Evolutionary conservation across 2,113 vertebrate genomes (phyloP).

Genomic region (Merops nubicus): DNA sequence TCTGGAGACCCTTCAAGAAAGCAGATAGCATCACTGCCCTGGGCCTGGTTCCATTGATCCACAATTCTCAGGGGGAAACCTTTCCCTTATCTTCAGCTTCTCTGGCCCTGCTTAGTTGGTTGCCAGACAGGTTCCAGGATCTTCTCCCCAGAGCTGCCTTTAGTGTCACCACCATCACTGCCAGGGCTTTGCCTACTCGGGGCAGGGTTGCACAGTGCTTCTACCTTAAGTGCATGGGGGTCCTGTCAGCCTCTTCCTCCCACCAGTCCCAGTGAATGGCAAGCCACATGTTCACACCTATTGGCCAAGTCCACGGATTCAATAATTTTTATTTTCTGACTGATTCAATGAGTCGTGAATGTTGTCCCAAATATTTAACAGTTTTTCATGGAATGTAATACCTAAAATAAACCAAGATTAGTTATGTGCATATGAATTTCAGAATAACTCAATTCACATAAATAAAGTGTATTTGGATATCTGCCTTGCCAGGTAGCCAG

Average conservation of each 20-base stretch:
- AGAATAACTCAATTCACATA: neutral
- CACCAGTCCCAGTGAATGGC: neutral
- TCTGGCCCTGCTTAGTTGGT: neutral
- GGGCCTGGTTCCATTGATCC: neutral
- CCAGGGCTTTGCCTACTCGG: rapidly evolving
- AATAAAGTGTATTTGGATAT: neutral
- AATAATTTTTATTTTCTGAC: neutral
- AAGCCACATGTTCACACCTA: neutral
- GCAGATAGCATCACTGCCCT: neutral
- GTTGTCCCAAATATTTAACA: neutral
- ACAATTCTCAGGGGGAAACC: rapidly evolving
- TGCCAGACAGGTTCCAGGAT: neutral
- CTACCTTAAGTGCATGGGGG: rapidly evolving
- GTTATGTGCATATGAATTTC: neutral
- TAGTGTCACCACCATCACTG: rapidly evolving
- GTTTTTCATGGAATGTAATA: neutral
- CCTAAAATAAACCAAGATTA: neutral
- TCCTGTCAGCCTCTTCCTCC: neutral
- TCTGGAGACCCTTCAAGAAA: rapidly evolving
- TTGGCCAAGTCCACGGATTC: neutral
- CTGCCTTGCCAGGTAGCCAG: neutral
- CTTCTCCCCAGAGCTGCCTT: neutral
- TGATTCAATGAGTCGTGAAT: neutral
- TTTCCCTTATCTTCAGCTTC: neutral
- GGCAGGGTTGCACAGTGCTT: rapidly evolving